These are phyloP conservation scores for Orthonyx spaldingii DNA, from an alignment of 2,113 vertebrate genomes.

Conservation along the genomic window DNA sequence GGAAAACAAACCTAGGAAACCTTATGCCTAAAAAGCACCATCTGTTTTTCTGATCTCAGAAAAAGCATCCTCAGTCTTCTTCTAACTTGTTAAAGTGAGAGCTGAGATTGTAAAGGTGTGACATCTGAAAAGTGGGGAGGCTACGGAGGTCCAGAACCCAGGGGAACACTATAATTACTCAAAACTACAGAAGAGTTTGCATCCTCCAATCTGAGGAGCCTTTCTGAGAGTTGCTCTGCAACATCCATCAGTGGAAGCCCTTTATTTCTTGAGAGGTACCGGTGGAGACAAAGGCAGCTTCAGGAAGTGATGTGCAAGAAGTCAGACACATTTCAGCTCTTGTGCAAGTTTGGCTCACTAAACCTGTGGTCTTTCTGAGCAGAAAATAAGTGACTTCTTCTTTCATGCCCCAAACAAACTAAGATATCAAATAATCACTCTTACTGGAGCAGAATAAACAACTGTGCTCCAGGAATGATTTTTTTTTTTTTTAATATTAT, in stretches of 20 bases:
- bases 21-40: not conserved
- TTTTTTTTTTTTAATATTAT: no score
- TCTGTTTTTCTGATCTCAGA: not conserved
- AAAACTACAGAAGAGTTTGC: not conserved
- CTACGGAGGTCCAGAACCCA: not conserved
- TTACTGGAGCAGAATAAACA: not conserved
- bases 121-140: not conserved
- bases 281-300: not conserved
- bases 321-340: not conserved
- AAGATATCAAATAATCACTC: not conserved
- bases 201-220: not conserved
- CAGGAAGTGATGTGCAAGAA: not conserved
- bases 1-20: not conserved
- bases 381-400: not conserved
- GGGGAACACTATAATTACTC: not conserved
- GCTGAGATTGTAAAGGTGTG: not conserved
- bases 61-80: not conserved
- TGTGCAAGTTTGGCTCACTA: not conserved
- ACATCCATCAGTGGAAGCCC: not conserved
- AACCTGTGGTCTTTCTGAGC: not conserved
- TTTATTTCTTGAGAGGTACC: not conserved
- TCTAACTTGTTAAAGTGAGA: not conserved
- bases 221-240: not conserved
- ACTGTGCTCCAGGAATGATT: not conserved
- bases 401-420: not conserved